A percentile compares a stretch with the other conserved stretches of the same genome.
These are phyloP conservation scores for Coenonympha glycerion DNA, from an alignment of 2,888 invertebrate species.

Conservation along the genomic window DNA sequence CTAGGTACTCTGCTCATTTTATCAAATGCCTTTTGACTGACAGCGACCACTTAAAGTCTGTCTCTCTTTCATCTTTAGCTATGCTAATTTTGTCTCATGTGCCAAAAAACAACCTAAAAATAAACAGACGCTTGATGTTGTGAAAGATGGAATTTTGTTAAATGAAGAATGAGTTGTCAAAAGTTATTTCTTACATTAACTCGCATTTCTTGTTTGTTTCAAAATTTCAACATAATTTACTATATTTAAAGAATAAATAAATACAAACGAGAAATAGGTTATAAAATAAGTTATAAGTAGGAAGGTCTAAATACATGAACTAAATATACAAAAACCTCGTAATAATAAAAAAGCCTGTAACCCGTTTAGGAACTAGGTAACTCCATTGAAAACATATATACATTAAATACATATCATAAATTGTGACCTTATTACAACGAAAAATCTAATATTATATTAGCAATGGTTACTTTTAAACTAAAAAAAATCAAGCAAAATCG, in stretches of 20 bases:
- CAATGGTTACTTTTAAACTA: too few relatives aligned
- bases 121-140: too few relatives aligned
- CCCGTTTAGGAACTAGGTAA: slow-evolving; percentile 1
- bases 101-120: too few relatives aligned
- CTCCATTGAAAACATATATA: too few relatives aligned
- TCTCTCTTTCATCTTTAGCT: too few relatives aligned
- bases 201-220: neutral
- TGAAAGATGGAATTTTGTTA: neutral
- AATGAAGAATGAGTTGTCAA: neutral
- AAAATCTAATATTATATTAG: neutral
- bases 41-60: too few relatives aligned
- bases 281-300: neutral
- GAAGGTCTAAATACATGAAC: neutral
- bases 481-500: too few relatives aligned
- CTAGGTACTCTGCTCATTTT: too few relatives aligned
- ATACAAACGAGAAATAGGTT: neutral
- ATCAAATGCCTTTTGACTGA: too few relatives aligned
- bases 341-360: neutral
- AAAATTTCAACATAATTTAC: neutral
- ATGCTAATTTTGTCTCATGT: too few relatives aligned
- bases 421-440: neutral
- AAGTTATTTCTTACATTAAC: neutral
- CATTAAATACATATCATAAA: neutral
- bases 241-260: neutral
- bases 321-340: neutral